Conservation (phyloP, 2,113 vertebrate species). For the Camarhynchus parvulus region DNA sequence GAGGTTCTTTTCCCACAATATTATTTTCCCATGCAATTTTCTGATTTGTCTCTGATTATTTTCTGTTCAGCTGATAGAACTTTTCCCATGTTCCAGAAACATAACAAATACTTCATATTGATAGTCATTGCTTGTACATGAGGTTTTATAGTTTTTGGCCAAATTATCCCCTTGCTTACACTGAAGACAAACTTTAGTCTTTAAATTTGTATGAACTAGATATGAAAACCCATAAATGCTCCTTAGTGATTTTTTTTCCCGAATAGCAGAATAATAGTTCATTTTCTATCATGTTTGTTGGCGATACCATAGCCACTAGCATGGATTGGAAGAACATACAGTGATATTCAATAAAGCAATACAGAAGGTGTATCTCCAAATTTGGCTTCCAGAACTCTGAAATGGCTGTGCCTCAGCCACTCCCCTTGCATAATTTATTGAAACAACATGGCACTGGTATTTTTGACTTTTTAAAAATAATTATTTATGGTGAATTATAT, state of each 20-base stretch:
- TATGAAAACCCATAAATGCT: not conserved
- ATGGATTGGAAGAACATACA: not conserved
- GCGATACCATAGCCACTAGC: not conserved
- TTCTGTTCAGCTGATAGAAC: not conserved
- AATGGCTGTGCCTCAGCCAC: not conserved
- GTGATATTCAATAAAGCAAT: not conserved
- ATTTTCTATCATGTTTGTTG: not conserved
- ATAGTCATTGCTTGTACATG: not conserved
- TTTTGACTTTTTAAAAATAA: not conserved
- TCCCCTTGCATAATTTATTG: not conserved
- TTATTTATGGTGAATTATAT: not conserved
- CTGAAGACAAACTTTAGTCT: not conserved
- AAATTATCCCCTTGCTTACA: not conserved
- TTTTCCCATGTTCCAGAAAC: not conserved
- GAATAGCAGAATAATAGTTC: not conserved
- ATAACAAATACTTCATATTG: not conserved
- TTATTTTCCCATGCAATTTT: not conserved
- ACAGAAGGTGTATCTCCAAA: not conserved
- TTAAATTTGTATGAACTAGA: constrained; percentile 17
- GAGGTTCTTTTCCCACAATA: fast-evolving
- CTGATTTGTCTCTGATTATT: not conserved
- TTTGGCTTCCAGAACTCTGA: not conserved
- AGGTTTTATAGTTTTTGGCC: not conserved
- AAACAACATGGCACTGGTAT: not conserved
- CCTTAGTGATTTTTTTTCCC: not conserved